phyloP scores from a whole-genome alignment of 1,140 invertebrate genomes.

The Papilio polytes region DNA sequence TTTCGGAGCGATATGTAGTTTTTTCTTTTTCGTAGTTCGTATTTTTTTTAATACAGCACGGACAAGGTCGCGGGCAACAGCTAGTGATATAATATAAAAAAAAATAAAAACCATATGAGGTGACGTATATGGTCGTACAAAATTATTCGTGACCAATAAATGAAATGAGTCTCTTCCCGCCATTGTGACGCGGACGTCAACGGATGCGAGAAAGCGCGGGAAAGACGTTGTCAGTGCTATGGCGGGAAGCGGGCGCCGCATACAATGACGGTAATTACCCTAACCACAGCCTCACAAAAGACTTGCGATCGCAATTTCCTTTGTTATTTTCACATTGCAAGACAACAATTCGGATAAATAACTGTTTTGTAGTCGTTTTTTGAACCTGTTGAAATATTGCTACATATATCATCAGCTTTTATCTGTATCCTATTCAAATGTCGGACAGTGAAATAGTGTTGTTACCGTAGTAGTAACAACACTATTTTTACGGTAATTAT shows the following conservation, averaged over 20 bases:
- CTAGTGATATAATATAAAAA: background rate
- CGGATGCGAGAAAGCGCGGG: slow-evolving; percentile 39
- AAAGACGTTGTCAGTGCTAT: slow-evolving; percentile 37
- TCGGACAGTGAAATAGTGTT: too few species aligned
- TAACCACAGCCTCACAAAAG: slow-evolving; percentile 36
- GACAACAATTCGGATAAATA: background rate
- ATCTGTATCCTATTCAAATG: too few species aligned
- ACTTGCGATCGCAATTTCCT: slow-evolving; percentile 37
- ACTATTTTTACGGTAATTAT: too few species aligned
- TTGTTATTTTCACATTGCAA: slow-evolving; percentile 36
- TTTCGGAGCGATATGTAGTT: too few species aligned
- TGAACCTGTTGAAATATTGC: too few species aligned
- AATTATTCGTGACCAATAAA: slow-evolving; percentile 18
- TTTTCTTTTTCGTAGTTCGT: too few species aligned
- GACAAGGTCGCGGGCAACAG: too few species aligned
- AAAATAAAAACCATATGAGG: background rate
- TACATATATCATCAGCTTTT: too few species aligned
- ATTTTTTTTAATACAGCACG: too few species aligned
- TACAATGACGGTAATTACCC: slow-evolving; percentile 33
- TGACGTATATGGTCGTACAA: background rate
- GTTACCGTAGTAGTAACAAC: too few species aligned
- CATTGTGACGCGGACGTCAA: slow-evolving; percentile 18
- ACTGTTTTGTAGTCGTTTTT: background rate
- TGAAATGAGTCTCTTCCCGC: background rate
- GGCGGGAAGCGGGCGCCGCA: slow-evolving; percentile 34